Conservation (phyloP, 2,797 vertebrate species). For the Merluccius polli region DNA sequence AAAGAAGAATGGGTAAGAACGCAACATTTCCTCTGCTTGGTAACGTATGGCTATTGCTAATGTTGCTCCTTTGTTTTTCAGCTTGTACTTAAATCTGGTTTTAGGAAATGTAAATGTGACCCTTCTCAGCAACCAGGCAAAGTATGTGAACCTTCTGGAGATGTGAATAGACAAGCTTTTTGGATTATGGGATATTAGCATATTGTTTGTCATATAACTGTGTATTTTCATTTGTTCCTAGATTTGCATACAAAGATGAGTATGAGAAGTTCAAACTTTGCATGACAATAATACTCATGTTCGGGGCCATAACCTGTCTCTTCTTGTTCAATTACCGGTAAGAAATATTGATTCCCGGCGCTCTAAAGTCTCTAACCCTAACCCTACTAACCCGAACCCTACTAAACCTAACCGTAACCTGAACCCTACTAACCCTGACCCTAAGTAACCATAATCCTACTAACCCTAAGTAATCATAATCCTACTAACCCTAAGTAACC, state of each 20-base stretch:
- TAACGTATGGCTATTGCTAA: not conserved
- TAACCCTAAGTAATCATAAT: too few relatives aligned
- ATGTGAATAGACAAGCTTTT: not conserved
- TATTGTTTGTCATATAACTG: not conserved
- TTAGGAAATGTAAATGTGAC: slow-evolving; percentile 96
- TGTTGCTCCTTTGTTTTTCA: slow-evolving; percentile 44
- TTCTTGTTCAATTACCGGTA: slow-evolving; percentile 93
- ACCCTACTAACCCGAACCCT: too few relatives aligned
- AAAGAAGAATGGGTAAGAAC: slow-evolving; percentile 87
- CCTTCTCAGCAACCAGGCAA: slow-evolving; percentile 95
- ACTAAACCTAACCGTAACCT: too few relatives aligned
- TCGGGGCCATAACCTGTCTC: slow-evolving; percentile 89
- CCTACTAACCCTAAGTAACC: too few relatives aligned
- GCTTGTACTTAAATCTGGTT: slow-evolving; percentile 92
- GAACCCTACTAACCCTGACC: too few relatives aligned
- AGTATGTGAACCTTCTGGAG: slow-evolving; percentile 71
- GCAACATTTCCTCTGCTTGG: not conserved
- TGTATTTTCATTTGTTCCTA: slow-evolving; percentile 38
- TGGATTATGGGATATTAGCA: not conserved
- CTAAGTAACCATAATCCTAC: too few relatives aligned
- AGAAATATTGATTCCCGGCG: slow-evolving; percentile 17
- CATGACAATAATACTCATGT: slow-evolving; percentile 94
- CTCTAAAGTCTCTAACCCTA: not conserved
- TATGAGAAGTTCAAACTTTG: slow-evolving; percentile 99
- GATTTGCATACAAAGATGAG: slow-evolving; percentile 98